A percentile compares a stretch with the other conserved stretches of the same genome.
These are phyloP conservation scores for Belgica antarctica DNA, from an alignment of 2,888 invertebrate genomes.

Conservation along the genomic window DNA sequence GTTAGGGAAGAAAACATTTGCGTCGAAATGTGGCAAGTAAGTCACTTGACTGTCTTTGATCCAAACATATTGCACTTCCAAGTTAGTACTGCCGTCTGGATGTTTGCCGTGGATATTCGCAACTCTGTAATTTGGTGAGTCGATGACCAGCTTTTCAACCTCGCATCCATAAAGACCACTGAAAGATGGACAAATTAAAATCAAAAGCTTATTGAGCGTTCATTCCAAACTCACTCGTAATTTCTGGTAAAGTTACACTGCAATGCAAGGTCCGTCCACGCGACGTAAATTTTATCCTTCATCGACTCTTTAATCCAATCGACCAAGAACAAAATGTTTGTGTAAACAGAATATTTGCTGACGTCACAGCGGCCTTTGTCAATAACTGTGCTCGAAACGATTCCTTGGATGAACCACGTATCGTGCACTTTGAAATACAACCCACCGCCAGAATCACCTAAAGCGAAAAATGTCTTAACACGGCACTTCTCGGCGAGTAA, in stretches of 20 bases:
- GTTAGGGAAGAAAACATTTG: background rate
- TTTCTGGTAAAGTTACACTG: background rate
- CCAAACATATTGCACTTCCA: background rate
- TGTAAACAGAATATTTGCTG: slow-evolving; percentile 1
- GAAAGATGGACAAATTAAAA: background rate
- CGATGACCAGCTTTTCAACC: background rate
- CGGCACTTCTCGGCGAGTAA: background rate
- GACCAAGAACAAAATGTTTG: background rate
- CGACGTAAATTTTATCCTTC: background rate
- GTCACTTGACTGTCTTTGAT: background rate
- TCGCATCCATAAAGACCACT: slow-evolving; percentile 18
- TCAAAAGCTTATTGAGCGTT: background rate
- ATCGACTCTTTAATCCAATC: slow-evolving; percentile 11
- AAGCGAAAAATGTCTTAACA: background rate
- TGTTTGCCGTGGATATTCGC: background rate
- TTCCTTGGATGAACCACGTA: background rate
- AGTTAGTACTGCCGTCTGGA: background rate
- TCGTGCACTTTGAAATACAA: background rate
- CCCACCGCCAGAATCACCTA: slow-evolving; percentile 17
- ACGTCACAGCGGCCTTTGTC: background rate
- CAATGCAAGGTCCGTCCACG: background rate
- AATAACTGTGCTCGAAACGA: background rate
- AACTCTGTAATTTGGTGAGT: background rate
- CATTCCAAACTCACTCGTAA: background rate
- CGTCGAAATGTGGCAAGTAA: background rate